A percentile compares a stretch with the other conserved stretches of the same genome.
phyloP scores from a whole-genome alignment of 1,140 invertebrate species.

The Achroia grisella region DNA sequence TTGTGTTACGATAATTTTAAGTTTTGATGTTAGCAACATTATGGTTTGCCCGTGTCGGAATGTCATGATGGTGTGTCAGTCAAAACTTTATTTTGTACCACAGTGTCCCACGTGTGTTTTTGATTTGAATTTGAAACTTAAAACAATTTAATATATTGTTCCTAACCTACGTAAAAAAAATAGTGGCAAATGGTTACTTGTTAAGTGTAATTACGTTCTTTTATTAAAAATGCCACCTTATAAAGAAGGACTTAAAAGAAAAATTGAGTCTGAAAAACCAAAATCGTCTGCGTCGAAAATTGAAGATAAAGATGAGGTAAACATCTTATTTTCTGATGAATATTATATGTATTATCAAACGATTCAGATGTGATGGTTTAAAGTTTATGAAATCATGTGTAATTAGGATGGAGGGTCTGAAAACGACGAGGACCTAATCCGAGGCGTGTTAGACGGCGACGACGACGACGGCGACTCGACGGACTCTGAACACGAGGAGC shows the following conservation, averaged over 20 bases:
- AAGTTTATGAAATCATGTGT: constrained; percentile 4
- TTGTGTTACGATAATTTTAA: too few species aligned
- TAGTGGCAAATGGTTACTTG: too few species aligned
- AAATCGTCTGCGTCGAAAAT: constrained; percentile 2
- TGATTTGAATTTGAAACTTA: too few species aligned
- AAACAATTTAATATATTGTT: too few species aligned
- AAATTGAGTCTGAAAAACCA: constrained; percentile 15
- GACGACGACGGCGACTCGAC: constrained; percentile 39
- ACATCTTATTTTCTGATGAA: not conserved
- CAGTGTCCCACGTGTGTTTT: too few species aligned
- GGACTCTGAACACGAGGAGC: constrained; percentile 45
- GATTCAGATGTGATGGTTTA: not conserved
- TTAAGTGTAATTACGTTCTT: too few species aligned
- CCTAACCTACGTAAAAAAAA: too few species aligned
- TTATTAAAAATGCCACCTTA: constrained; percentile 51
- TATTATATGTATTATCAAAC: not conserved
- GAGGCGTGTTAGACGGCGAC: constrained; percentile 29
- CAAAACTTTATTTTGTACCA: too few species aligned
- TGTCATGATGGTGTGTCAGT: too few species aligned
- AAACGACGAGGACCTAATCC: constrained; percentile 33
- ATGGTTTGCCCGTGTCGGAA: too few species aligned
- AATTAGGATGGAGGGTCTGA: constrained; percentile 9
- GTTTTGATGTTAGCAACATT: too few species aligned
- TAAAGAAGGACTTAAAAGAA: constrained; percentile 48
- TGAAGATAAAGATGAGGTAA: constrained; percentile 11